Evolutionary conservation across 2,888 invertebrate species (phyloP), one percentile per base, ranked within the genome.

Genomic region (Saturnia pavonia): DNA sequence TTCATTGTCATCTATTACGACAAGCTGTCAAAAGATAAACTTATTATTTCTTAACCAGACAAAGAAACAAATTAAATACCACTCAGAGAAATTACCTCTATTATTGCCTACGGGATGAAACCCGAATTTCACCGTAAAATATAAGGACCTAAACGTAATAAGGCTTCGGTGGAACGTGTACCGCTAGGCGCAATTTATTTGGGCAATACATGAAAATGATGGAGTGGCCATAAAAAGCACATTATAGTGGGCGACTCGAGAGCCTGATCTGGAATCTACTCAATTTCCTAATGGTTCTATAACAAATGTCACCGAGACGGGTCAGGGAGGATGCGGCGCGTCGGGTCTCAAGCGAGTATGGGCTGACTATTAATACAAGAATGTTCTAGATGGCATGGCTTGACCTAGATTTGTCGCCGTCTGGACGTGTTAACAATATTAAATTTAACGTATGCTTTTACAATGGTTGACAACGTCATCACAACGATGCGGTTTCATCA

Each of bases 231-330:
- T 88, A 86, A 89, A 85, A 82, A 77, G 77, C 75, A 77, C 81
- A 84, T 86, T 84, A 86, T 73, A 74, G 71, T 71, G 70, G 75
- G 74, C 78, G 80, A 73, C 76, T 76, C 71, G 74, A 72, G 75
- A 76, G 76, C 71, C 73, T 79, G 76, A 73, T 74, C 75, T 82
- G 86, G 88, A 85, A 89, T 89, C 82, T 80, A 77, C 82, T 85
- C 86, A 85, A 88, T 89, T 83, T 82, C 82, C 78, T 87, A 87
- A 90, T 86, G 84, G 85, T 77, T 82, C 74, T 73, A 80, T 84
- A 82, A 82, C 76, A 78, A 83, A 83, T 83, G 81, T 82, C 84
- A 78, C 80, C 73, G 63, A 71, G 68, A 22, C 71, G 27, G 25
- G 57, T 25, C 22, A 57, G 57, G 57, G 57, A 57, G 57, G 57